Evolutionary conservation across 2,888 invertebrate species (phyloP).

Genomic region (Netelia melanura): DNA sequence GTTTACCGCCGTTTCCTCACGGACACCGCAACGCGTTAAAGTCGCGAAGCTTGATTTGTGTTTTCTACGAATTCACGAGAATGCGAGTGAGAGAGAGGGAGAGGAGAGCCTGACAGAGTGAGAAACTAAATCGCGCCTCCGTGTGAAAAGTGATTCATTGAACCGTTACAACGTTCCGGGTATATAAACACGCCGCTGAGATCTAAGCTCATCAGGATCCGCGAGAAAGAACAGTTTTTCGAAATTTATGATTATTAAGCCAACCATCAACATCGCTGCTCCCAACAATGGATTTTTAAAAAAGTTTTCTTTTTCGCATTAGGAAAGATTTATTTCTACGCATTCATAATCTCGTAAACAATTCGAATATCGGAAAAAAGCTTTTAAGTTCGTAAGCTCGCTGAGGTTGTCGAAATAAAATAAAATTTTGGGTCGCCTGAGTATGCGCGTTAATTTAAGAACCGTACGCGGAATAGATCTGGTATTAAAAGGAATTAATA

Average conservation of each 20-base stretch:
- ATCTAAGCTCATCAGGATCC: background rate
- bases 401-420: no score
- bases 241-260: background rate
- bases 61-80: constrained; percentile 58
- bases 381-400: no score
- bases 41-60: constrained; percentile 68
- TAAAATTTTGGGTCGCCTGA: no score
- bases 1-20: constrained; percentile 39
- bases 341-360: no score
- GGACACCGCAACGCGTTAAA: constrained; percentile 63
- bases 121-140: constrained; percentile 41
- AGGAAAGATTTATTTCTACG: no score
- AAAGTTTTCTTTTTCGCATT: background rate
- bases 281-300: background rate
- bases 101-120: background rate
- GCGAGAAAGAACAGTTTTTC: background rate
- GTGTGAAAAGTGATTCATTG: constrained; percentile 60
- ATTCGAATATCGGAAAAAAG: no score
- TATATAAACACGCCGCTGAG: background rate
- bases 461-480: no score
- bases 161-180: constrained; percentile 49
- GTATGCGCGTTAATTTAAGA: no score
- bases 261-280: background rate
- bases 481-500: no score
- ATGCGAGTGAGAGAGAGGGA: background rate